Evolutionary conservation across 37 sponge, comb jelly and placozoan genomes (phyloP).

Genomic region (Chondrilla cf. caribensis): DNA sequence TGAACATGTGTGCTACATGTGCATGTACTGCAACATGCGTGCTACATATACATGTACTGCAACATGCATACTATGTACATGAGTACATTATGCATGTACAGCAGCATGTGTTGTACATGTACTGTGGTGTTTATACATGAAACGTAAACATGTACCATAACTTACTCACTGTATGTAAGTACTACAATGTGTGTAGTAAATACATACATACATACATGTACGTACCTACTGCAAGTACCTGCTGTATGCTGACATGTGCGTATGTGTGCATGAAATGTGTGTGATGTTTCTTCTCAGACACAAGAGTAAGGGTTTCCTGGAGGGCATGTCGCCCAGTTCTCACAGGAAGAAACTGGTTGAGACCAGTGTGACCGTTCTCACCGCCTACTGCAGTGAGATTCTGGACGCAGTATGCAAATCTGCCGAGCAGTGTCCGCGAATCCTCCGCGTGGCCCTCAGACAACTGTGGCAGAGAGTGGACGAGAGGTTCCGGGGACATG

Average conservation of each 20-base stretch:
- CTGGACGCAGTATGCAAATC: slow-evolving; percentile 63
- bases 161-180: too few species aligned
- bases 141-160: too few species aligned
- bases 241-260: too few species aligned
- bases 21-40: background rate
- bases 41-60: background rate
- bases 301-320: background rate
- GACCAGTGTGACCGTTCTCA: slow-evolving; percentile 34
- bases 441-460: slow-evolving; percentile 65
- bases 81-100: background rate
- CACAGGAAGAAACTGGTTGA: slow-evolving; percentile 34
- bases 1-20: background rate
- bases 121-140: too few species aligned
- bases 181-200: too few species aligned
- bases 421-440: slow-evolving; percentile 57
- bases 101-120: too few species aligned
- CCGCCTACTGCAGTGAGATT: slow-evolving; percentile 44
- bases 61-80: too few species aligned
- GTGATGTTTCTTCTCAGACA: background rate
- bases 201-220: too few species aligned
- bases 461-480: slow-evolving; percentile 69
- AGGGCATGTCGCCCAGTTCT: background rate
- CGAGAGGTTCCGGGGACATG: slow-evolving; percentile 46
- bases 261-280: background rate
- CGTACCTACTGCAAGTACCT: too few species aligned